Percentiles rank a stretch among this genome's conserved stretches.
These are phyloP conservation scores for Megaleporinus macrocephalus DNA, from an alignment of 2,113 vertebrate genomes.

Conservation along the genomic window DNA sequence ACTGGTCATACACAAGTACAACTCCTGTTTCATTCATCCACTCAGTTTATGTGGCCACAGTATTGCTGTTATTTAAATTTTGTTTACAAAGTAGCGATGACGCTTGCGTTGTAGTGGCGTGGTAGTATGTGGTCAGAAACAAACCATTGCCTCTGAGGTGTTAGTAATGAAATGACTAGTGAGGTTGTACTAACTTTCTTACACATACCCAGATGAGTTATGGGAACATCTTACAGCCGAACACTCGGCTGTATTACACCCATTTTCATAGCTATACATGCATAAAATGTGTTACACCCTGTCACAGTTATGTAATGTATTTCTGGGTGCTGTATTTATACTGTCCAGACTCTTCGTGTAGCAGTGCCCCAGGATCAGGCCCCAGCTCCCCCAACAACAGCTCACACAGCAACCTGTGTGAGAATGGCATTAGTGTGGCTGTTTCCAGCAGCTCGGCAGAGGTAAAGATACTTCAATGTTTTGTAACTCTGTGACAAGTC, in stretches of 20 bases:
- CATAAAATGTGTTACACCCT: not conserved
- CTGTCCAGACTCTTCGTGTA: conserved; percentile 88
- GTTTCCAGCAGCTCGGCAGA: conserved; percentile 80
- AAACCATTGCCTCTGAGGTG: no score
- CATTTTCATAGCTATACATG: no score
- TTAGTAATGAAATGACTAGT: no score
- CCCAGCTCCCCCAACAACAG: conserved; percentile 97
- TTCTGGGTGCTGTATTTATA: not conserved
- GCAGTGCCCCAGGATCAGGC: conserved; percentile 93
- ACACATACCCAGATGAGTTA: no score
- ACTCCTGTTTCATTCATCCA: no score
- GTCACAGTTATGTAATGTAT: not conserved
- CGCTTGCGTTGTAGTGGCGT: not conserved
- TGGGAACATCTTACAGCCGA: not conserved
- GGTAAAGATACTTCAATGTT: conserved; percentile 67
- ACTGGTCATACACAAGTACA: no score
- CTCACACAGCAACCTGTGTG: conserved; percentile 87
- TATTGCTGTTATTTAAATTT: no score
- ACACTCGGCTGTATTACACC: not conserved
- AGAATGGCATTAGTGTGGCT: conserved; percentile 85
- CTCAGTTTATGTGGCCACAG: no score
- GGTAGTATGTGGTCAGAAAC: not conserved
- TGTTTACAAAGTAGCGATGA: no score
- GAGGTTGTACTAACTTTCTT: no score
- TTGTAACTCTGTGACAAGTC: not conserved